Base-by-base conservation (phyloP, 2,888 invertebrate species). In the Cactoblastis cactorum region DNA sequence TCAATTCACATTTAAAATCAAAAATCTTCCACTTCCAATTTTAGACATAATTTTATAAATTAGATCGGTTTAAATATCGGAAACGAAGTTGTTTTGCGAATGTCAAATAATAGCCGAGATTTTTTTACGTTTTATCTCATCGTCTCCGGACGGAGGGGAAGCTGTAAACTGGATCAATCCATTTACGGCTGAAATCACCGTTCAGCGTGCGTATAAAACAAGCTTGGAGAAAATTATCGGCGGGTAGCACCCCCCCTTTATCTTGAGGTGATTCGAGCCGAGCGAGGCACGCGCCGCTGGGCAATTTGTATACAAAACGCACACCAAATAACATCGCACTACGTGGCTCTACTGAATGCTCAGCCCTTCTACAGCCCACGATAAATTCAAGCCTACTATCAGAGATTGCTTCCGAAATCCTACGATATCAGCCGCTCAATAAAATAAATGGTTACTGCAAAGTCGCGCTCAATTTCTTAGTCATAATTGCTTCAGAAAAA, bases 271-370 rank as follows among this genome's bases (percentile, higher is more conserved):
- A 75, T 77, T 72, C 65, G 61, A 68, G 64, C 57, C 64, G 65
- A 69, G 67, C 63, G 65, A 67, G 73, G 77, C 84, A 80, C 80
- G 80, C 81, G 71, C 81, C 74, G 66, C 66, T 70, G 67, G 75
- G 73, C 83, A 83, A 87, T 87, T 88, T 86, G 85, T 83, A 86
- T 80, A 85, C 86, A 86, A 87, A 85, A 81, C 83, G 78, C 74
- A 82, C 76, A 80, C 78, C 73, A 74, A 81, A 83, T 80, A 78
- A 83, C 79, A 82, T 77, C 69, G 71, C 69, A 67, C 71, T 55
- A 55, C 56, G 58, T 55, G 55, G 53, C 54, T 61, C 54, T 54
- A 54, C 66, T 64, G 68, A 61, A 62, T 70, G 71, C 70, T 66
- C 61, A 70, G 73, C 75, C 75, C 72, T 74, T 80, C 76, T 72